A percentile compares a stretch with the other conserved stretches of the same genome.
Evolutionary conservation across 2,888 invertebrate species (phyloP).

Genomic region (Chrysotoxum bicinctum): DNA sequence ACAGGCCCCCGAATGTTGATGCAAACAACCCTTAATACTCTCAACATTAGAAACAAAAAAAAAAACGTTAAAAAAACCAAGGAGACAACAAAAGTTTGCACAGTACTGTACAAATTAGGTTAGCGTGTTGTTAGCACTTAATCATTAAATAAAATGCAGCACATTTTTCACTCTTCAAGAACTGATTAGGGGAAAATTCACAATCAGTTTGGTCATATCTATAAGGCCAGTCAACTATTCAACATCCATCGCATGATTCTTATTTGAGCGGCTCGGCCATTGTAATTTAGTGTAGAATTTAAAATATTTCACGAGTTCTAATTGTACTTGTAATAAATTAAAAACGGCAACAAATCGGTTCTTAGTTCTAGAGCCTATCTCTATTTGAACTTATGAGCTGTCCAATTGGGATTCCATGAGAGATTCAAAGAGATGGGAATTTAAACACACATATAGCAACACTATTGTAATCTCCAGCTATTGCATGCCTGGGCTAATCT

Average conservation of each 20-base stretch:
- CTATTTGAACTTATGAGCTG: neutral
- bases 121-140: constrained; percentile 63
- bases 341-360: constrained; percentile 51
- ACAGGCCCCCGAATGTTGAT: too few species aligned
- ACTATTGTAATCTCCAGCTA: neutral
- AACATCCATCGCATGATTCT: constrained; percentile 22
- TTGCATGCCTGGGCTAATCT: neutral
- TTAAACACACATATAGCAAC: neutral
- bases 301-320: constrained; percentile 69
- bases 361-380: neutral
- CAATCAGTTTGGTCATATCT: constrained; percentile 35
- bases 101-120: neutral
- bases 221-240: constrained; percentile 36
- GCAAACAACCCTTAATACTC: too few species aligned
- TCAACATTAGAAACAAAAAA: too few species aligned
- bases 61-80: too few species aligned
- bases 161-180: constrained; percentile 18
- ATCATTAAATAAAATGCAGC: constrained; percentile 57
- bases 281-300: constrained; percentile 55
- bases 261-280: neutral
- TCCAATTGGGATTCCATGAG: constrained; percentile 4
- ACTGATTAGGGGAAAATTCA: constrained; percentile 1
- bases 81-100: neutral
- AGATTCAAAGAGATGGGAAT: neutral
- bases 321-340: constrained; percentile 54